Percentiles rank a stretch among this genome's conserved stretches.
Evolutionary conservation across 2,113 vertebrate genomes (phyloP).

Genomic region (Chroicocephalus ridibundus): DNA sequence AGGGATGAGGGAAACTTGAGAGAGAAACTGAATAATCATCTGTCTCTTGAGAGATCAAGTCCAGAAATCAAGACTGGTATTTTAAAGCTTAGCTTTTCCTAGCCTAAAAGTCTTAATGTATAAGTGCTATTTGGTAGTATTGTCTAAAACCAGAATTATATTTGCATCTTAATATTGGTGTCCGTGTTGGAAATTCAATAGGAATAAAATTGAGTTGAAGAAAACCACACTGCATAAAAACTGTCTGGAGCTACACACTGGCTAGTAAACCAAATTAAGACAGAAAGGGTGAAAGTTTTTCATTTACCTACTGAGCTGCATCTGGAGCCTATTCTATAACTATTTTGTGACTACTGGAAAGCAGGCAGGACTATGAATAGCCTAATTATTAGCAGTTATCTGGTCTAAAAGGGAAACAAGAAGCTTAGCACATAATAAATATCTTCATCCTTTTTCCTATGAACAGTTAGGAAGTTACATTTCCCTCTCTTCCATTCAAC

Average conservation of each 20-base stretch:
- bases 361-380: neutral
- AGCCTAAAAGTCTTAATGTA: accelerated
- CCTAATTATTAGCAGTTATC: neutral
- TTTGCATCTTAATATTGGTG: neutral
- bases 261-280: neutral
- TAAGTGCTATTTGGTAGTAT: neutral
- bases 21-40: neutral
- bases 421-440: neutral
- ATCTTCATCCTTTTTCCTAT: neutral
- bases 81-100: neutral
- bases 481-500: neutral
- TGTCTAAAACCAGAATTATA: neutral
- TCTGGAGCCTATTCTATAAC: neutral
- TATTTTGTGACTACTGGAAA: neutral
- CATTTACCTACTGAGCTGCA: neutral
- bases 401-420: neutral
- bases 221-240: neutral
- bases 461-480: neutral
- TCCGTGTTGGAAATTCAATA: neutral
- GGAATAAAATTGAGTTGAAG: neutral
- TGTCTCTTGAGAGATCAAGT: neutral
- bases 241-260: neutral
- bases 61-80: neutral
- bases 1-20: neutral
- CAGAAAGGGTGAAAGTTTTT: neutral